Conservation (phyloP, 2,888 invertebrate genomes). For the Pherbina coryleti region DNA sequence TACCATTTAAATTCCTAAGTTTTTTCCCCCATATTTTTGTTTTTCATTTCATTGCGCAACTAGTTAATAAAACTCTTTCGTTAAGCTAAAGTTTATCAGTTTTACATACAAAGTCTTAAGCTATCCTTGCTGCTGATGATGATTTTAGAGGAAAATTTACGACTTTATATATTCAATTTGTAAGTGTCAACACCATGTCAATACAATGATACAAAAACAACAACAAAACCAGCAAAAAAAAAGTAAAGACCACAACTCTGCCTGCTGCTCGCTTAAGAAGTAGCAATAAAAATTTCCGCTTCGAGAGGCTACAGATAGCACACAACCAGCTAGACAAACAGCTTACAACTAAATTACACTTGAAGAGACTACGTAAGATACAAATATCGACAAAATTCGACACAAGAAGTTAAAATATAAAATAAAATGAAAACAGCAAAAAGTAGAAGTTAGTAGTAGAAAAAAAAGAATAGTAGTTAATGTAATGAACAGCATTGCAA, state of each 20-base stretch:
- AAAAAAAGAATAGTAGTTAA: not conserved
- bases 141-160: slow-evolving; percentile 33
- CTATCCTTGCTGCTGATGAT: slow-evolving; percentile 7
- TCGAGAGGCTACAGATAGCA: slow-evolving; percentile 7
- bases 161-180: slow-evolving; percentile 48
- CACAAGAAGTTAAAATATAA: not conserved
- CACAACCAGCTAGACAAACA: not conserved
- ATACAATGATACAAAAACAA: slow-evolving; percentile 31
- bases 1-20: slow-evolving; percentile 43
- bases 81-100: slow-evolving; percentile 39
- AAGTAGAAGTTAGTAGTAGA: not conserved
- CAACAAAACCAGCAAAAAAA: not conserved
- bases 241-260: not conserved
- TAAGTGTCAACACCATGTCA: slow-evolving; percentile 50
- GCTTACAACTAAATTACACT: slow-evolving; percentile 23
- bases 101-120: slow-evolving; percentile 6
- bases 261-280: not conserved
- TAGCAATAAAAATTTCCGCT: slow-evolving; percentile 14
- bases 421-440: not conserved
- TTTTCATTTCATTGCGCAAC: slow-evolving; percentile 36
- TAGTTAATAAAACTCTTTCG: slow-evolving; percentile 30
- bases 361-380: not conserved
- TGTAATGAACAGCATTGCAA: slow-evolving; percentile 39
- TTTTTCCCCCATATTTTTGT: slow-evolving; percentile 29
- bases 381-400: slow-evolving; percentile 4